phyloP scores from a whole-genome alignment of 2,888 invertebrate species.

The Morpho achilles region DNA sequence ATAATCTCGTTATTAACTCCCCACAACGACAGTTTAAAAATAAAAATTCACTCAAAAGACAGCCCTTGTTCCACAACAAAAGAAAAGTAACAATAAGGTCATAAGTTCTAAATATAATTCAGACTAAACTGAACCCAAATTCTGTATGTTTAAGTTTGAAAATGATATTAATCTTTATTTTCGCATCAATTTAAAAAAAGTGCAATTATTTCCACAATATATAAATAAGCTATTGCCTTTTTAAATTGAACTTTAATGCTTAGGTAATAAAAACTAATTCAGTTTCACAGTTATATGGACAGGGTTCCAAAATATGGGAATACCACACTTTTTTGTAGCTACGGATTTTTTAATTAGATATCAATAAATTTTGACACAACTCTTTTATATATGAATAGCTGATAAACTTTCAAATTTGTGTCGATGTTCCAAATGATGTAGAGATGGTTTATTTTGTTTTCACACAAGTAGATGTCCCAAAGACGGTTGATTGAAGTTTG shows the following conservation, averaged over 20 bases:
- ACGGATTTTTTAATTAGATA: not conserved
- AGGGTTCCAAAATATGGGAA: conserved; percentile 24
- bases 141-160: fast-evolving
- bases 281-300: conserved; percentile 4
- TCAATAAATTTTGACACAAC: too few relatives aligned
- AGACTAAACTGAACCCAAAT: conserved; percentile 30
- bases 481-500: too few relatives aligned
- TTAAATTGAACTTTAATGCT: conserved; percentile 22
- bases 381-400: too few relatives aligned
- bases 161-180: not conserved
- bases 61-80: conserved; percentile 39
- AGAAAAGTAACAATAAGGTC: conserved; percentile 19
- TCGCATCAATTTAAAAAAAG: conserved; percentile 29
- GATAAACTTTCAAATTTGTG: too few relatives aligned
- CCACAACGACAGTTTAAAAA: conserved; percentile 56
- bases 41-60: conserved; percentile 58
- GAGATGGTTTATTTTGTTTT: too few relatives aligned
- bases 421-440: too few relatives aligned
- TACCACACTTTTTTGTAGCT: not conserved
- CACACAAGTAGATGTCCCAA: too few relatives aligned
- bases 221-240: conserved; percentile 13
- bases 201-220: conserved; percentile 42
- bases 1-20: conserved; percentile 56
- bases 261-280: conserved; percentile 23
- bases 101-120: conserved; percentile 10